These are phyloP conservation scores for Lepidochrysops patricia DNA, from an alignment of 2,888 invertebrate species.

Conservation along the genomic window DNA sequence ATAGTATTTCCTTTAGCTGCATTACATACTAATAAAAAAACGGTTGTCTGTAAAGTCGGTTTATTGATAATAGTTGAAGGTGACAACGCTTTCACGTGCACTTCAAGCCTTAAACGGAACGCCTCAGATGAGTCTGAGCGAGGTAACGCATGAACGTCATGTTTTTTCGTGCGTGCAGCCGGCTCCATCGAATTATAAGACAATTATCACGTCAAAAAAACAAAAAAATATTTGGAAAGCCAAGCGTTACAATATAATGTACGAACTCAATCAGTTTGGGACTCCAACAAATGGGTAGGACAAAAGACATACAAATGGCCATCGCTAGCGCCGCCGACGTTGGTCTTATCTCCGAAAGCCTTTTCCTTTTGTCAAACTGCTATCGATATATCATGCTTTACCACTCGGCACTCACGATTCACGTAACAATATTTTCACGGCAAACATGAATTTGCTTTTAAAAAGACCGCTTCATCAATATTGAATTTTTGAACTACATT, in stretches of 20 bases:
- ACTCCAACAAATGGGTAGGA: background rate
- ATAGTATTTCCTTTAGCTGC: no score
- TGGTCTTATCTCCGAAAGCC: background rate
- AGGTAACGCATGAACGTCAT: no score
- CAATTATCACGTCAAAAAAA: background rate
- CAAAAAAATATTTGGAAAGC: background rate
- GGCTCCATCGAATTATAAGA: no score
- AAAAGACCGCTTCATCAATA: background rate
- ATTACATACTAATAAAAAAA: no score
- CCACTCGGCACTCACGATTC: background rate
- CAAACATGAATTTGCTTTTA: background rate
- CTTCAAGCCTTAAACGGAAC: no score
- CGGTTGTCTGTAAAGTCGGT: no score
- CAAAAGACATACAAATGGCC: background rate
- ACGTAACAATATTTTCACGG: background rate
- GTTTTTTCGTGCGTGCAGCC: no score
- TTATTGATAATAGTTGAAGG: no score
- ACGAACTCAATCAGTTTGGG: background rate
- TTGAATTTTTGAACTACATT: background rate
- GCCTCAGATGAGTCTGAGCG: no score
- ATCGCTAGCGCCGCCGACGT: background rate
- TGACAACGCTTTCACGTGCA: no score
- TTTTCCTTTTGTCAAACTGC: background rate
- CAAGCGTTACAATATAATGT: background rate
- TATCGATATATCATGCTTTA: conserved; percentile 1